These are phyloP conservation scores for Leptinotarsa lineolata DNA, from an alignment of 1,140 invertebrate genomes.

Conservation along the genomic window DNA sequence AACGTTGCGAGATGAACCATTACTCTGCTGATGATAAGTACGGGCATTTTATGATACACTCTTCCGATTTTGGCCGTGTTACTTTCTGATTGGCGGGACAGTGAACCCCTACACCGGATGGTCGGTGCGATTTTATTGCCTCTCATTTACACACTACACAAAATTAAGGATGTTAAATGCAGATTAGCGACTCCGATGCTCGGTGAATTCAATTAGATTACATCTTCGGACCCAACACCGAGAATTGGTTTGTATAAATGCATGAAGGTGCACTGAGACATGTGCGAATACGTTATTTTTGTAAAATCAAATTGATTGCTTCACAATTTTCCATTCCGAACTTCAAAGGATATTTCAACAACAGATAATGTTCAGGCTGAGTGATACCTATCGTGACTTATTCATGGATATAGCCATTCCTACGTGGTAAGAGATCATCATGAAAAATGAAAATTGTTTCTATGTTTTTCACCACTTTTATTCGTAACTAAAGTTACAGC, in stretches of 20 bases:
- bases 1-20: background rate
- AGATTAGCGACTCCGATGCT: constrained; percentile 2
- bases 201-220: constrained; percentile 5
- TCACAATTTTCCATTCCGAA: too few relatives aligned
- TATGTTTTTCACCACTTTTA: too few relatives aligned
- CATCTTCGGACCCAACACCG: constrained; percentile 1
- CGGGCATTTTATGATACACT: background rate
- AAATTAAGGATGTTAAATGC: constrained; percentile 3
- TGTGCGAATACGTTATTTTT: too few relatives aligned
- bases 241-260: background rate
- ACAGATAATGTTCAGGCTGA: too few relatives aligned
- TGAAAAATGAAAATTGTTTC: too few relatives aligned
- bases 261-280: background rate
- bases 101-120: background rate
- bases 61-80: background rate
- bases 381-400: too few relatives aligned
- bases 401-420: too few relatives aligned
- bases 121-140: background rate
- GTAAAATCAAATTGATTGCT: too few relatives aligned
- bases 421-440: too few relatives aligned
- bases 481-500: too few relatives aligned
- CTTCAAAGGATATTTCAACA: too few relatives aligned
- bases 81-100: background rate
- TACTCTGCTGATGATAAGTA: background rate
- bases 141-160: constrained; percentile 8